Percentiles rank a stretch among this genome's conserved stretches.
Evolutionary conservation across 2,888 invertebrate genomes (phyloP).

Genomic region (Cryptocephalus primarius): DNA sequence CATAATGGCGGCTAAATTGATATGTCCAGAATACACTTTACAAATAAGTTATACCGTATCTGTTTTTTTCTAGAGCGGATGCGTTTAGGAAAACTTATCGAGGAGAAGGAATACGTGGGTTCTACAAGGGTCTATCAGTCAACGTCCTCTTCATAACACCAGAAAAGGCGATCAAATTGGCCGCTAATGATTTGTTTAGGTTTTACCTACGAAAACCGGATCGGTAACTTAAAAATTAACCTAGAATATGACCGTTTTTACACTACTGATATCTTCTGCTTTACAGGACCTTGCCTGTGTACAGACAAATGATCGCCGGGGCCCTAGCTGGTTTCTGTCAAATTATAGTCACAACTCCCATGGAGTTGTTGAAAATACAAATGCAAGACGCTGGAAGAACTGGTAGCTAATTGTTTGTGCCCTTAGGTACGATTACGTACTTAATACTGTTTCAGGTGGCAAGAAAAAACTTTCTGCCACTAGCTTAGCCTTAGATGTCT

Average conservation of each 20-base stretch:
- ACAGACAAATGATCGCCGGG: slow-evolving; percentile 87
- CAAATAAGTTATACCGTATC: neutral
- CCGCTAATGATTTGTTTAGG: slow-evolving; percentile 95
- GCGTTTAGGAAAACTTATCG: slow-evolving; percentile 89
- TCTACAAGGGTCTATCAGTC: slow-evolving; percentile 97
- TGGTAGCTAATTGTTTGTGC: slow-evolving; percentile 57
- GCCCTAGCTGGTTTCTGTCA: slow-evolving; percentile 94
- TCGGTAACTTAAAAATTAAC: slow-evolving; percentile 43
- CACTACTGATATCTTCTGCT: neutral
- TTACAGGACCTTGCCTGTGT: slow-evolving; percentile 35
- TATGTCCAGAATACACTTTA: too few relatives aligned
- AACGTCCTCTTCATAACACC: slow-evolving; percentile 97
- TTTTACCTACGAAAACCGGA: slow-evolving; percentile 66
- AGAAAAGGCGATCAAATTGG: slow-evolving; percentile 97
- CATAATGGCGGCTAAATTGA: too few relatives aligned
- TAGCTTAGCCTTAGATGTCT: too few relatives aligned
- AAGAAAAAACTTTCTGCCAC: too few relatives aligned
- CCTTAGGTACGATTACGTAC: too few relatives aligned
- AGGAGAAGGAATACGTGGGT: slow-evolving; percentile 93
- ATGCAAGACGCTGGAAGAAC: slow-evolving; percentile 94
- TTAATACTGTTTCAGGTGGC: too few relatives aligned
- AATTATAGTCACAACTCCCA: slow-evolving; percentile 94
- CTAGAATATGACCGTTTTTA: too few relatives aligned
- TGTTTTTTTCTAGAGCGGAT: slow-evolving; percentile 61
- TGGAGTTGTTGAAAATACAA: slow-evolving; percentile 98